These are phyloP conservation scores for Clarias magur DNA, from an alignment of 2,113 vertebrate genomes.

Conservation along the genomic window DNA sequence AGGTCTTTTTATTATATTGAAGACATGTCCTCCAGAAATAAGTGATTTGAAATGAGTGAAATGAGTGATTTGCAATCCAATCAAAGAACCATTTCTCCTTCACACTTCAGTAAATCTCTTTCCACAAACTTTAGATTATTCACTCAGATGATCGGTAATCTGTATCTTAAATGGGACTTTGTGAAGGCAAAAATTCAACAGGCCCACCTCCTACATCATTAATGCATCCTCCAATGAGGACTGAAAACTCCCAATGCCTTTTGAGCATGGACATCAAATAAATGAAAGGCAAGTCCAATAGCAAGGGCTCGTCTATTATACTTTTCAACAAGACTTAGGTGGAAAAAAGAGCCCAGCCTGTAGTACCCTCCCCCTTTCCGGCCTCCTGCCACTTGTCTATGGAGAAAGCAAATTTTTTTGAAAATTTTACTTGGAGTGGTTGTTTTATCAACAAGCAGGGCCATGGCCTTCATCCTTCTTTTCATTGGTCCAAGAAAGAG, in stretches of 20 bases:
- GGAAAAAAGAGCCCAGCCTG: slow-evolving; percentile 42
- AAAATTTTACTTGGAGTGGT: slow-evolving; percentile 68
- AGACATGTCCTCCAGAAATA: neutral
- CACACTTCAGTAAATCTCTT: slow-evolving; percentile 29
- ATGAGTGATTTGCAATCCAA: neutral
- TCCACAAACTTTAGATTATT: slow-evolving; percentile 28
- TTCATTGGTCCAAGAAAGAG: slow-evolving; percentile 59
- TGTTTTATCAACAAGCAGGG: slow-evolving; percentile 65
- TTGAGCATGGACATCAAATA: slow-evolving; percentile 68
- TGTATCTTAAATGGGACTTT: neutral
- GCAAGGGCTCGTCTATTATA: slow-evolving; percentile 72
- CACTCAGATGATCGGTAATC: slow-evolving; percentile 21
- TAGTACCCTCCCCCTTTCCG: slow-evolving; percentile 65
- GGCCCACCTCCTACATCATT: slow-evolving; percentile 70
- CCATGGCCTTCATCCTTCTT: slow-evolving; percentile 64
- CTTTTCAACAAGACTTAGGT: slow-evolving; percentile 65
- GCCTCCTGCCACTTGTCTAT: slow-evolving; percentile 73
- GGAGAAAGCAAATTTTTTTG: slow-evolving; percentile 70
- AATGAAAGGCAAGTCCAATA: slow-evolving; percentile 75
- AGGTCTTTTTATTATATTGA: neutral
- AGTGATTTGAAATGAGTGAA: neutral
- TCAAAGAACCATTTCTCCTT: slow-evolving; percentile 31
- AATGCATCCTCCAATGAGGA: slow-evolving; percentile 63
- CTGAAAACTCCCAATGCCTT: slow-evolving; percentile 66
- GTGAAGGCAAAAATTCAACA: slow-evolving; percentile 45